Conservation (phyloP, 1,140 invertebrate genomes). For the Megathymus violae region DNA sequence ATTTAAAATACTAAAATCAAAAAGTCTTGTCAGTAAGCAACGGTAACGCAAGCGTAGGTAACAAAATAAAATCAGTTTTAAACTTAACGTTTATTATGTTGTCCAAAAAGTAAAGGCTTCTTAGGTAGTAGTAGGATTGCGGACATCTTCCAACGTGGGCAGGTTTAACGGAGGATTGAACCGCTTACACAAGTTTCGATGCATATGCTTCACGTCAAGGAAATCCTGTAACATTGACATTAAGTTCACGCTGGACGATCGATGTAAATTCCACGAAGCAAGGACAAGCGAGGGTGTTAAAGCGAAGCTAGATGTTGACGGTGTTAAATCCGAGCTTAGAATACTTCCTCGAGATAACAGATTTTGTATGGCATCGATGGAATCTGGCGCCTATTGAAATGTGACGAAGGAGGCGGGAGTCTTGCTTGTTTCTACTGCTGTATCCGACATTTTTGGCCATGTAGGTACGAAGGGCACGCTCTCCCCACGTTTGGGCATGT, state of each 20-base stretch:
- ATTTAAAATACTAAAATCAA: constrained; percentile 23
- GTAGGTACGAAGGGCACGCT: constrained; percentile 89
- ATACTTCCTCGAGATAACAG: constrained; percentile 86
- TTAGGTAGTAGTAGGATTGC: constrained; percentile 65
- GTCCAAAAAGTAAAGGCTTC: constrained; percentile 28
- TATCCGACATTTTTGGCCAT: constrained; percentile 69
- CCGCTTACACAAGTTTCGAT: constrained; percentile 21
- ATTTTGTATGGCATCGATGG: constrained; percentile 86
- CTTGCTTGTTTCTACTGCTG: constrained; percentile 57
- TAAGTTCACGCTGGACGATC: constrained; percentile 68
- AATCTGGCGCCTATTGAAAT: constrained; percentile 84
- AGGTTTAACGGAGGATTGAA: constrained; percentile 36
- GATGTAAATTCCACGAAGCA: constrained; percentile 62
- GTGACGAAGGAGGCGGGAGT: constrained; percentile 81
- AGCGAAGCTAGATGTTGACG: constrained; percentile 78
- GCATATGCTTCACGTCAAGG: constrained; percentile 64
- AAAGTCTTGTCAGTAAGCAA: constrained; percentile 38
- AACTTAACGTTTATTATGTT: constrained; percentile 51
- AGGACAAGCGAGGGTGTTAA: constrained; percentile 72
- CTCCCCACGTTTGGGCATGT: constrained; percentile 91
- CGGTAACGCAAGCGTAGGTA: constrained; percentile 49
- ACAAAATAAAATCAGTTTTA: constrained; percentile 17
- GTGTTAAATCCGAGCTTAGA: constrained; percentile 79
- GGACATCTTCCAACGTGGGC: constrained; percentile 52
- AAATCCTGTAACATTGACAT: constrained; percentile 77